Evolutionary conservation across 1,140 invertebrate species (phyloP).

Genomic region (Drosophila asahinai): DNA sequence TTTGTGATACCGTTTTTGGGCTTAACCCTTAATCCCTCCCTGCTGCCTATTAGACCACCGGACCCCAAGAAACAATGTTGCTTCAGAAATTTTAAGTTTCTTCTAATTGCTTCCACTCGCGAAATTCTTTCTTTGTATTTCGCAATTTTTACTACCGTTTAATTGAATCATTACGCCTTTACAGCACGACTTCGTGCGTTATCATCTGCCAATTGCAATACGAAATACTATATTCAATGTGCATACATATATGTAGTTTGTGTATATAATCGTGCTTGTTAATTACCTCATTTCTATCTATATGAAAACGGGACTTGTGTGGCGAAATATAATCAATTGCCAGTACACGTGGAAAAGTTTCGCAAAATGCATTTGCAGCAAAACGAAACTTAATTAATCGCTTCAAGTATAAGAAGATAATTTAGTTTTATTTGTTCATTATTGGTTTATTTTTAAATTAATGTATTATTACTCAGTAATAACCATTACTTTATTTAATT

Average conservation of each 20-base stretch:
- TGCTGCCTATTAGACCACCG: neutral
- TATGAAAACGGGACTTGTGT: slow-evolving; percentile 3
- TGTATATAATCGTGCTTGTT: slow-evolving; percentile 21
- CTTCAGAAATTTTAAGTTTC: neutral
- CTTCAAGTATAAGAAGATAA: too few species aligned
- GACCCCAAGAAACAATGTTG: neutral
- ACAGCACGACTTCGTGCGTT: slow-evolving; percentile 34
- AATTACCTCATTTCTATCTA: slow-evolving; percentile 57
- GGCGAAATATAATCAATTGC: slow-evolving; percentile 27
- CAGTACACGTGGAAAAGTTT: slow-evolving; percentile 35
- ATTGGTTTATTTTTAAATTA: neutral
- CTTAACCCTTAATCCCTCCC: slow-evolving; percentile 27
- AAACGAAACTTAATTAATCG: slow-evolving; percentile 10
- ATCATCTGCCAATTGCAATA: slow-evolving; percentile 38
- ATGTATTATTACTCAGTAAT: too few species aligned
- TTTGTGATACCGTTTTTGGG: slow-evolving; percentile 24
- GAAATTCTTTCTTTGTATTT: slow-evolving; percentile 9
- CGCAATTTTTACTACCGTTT: slow-evolving; percentile 18
- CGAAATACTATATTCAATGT: slow-evolving; percentile 7
- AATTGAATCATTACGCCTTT: slow-evolving; percentile 45
- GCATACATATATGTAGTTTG: slow-evolving; percentile 3
- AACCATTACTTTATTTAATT: too few species aligned
- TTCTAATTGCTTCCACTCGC: neutral
- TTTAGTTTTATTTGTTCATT: neutral
- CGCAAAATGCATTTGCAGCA: slow-evolving; percentile 2